phyloP scores from a whole-genome alignment of 1,140 invertebrate genomes.

The Mizuhopecten yessoensis region DNA sequence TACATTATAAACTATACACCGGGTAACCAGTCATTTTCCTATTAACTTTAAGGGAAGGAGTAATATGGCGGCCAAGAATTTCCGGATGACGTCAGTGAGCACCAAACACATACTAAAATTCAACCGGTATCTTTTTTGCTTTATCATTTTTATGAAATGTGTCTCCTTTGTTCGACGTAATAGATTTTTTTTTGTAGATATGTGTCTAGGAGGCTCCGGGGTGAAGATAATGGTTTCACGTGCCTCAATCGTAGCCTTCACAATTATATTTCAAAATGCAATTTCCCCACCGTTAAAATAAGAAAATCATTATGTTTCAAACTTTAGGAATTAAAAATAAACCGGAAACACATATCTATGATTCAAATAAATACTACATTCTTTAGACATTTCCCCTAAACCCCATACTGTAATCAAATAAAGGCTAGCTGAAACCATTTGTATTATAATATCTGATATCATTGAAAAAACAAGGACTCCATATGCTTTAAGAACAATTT shows the following conservation, averaged over 20 bases:
- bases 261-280: neutral
- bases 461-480: neutral
- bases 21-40: neutral
- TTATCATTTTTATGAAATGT: neutral
- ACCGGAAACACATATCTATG: too few species aligned
- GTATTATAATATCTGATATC: conserved; percentile 7
- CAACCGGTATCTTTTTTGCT: neutral
- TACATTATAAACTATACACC: conserved; percentile 12
- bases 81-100: neutral
- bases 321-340: too few species aligned
- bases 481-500: neutral
- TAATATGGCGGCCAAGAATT: conserved; percentile 33
- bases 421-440: neutral
- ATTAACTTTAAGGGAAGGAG: neutral
- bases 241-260: neutral
- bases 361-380: too few species aligned
- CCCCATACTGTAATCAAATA: neutral
- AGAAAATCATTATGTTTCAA: neutral
- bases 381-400: neutral
- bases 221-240: neutral
- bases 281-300: neutral
- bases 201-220: neutral
- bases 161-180: neutral
- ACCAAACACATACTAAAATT: neutral
- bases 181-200: neutral